phyloP scores from a whole-genome alignment of 2,797 vertebrate genomes.

The Liparis tanakae region DNA sequence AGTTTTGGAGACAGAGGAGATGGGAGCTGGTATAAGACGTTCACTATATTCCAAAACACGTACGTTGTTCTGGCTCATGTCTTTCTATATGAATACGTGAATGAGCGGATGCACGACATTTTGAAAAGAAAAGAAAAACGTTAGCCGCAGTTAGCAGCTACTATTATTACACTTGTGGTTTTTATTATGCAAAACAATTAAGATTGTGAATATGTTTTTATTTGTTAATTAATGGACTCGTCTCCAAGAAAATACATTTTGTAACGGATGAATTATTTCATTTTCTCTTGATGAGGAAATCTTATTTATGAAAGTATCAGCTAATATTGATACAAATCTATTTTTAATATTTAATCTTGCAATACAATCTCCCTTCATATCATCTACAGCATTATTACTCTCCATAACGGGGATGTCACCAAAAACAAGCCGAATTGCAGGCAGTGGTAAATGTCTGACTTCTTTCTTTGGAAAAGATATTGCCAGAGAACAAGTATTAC shows the following conservation, averaged over 20 bases:
- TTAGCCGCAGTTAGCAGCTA: too few species aligned
- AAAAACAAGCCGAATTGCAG: neutral
- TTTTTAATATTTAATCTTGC: neutral
- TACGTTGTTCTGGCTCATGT: neutral
- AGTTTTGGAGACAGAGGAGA: constrained; percentile 41
- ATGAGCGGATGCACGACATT: neutral
- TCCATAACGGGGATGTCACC: neutral
- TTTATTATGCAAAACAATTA: neutral
- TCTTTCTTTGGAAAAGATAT: neutral
- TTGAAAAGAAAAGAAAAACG: neutral
- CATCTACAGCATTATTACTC: neutral
- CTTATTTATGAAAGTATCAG: neutral
- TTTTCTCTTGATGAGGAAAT: neutral
- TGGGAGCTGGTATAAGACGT: constrained; percentile 21
- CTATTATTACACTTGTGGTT: neutral
- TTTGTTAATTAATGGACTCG: neutral
- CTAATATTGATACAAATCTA: neutral
- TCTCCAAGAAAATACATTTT: neutral
- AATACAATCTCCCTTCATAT: neutral
- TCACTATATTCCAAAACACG: constrained; percentile 28
- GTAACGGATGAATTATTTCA: neutral
- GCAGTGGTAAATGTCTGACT: neutral
- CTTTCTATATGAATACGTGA: neutral
- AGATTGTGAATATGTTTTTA: neutral
- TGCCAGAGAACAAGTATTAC: neutral